These are phyloP conservation scores for Amblyopsis rosae DNA, from an alignment of 2,113 vertebrate genomes.

Conservation along the genomic window DNA sequence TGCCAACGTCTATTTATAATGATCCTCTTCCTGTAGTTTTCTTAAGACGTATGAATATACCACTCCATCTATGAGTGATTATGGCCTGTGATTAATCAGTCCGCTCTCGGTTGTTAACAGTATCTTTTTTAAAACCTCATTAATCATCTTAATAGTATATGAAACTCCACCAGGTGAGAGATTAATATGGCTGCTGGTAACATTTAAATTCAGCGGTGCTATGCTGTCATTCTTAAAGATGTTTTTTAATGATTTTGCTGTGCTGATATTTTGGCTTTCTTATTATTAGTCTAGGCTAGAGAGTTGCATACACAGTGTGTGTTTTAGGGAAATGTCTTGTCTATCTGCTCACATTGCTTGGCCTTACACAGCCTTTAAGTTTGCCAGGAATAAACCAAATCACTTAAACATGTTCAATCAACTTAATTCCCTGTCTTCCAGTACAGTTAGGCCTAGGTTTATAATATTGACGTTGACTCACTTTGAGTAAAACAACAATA, in stretches of 20 bases:
- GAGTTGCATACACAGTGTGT: conserved; percentile 35
- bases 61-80: conserved; percentile 25
- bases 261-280: too few species aligned
- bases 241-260: not conserved
- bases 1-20: not conserved
- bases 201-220: conserved; percentile 47
- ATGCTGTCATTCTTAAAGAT: conserved; percentile 47
- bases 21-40: conserved; percentile 13
- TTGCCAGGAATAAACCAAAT: conserved; percentile 48
- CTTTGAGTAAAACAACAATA: not conserved
- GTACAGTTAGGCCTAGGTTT: not conserved
- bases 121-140: conserved; percentile 64
- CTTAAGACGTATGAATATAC: conserved; percentile 24
- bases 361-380: conserved; percentile 49
- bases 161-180: conserved; percentile 54
- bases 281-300: not conserved
- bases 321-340: conserved; percentile 55
- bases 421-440: not conserved
- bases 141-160: conserved; percentile 61
- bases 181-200: conserved; percentile 62
- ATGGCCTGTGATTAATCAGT: conserved; percentile 55
- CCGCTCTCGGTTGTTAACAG: conserved; percentile 60
- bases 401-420: not conserved
- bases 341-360: conserved; percentile 32
- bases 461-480: not conserved